These are phyloP conservation scores for Phataginus tetradactyla DNA, from an alignment of 2,797 vertebrate species.

Conservation along the genomic window DNA sequence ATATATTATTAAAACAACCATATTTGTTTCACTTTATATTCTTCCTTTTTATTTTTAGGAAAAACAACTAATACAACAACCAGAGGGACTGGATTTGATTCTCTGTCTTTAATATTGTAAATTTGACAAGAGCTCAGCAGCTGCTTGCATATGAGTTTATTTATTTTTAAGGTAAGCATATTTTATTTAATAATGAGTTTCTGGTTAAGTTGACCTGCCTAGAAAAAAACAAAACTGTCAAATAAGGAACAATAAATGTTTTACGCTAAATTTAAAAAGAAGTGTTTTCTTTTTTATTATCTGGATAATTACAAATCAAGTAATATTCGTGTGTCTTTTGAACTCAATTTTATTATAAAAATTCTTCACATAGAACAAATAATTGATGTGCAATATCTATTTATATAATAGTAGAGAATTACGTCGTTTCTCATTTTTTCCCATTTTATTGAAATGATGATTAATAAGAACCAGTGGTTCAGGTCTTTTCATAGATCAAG, in stretches of 20 bases:
- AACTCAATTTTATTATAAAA: not conserved
- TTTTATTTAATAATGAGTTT: not conserved
- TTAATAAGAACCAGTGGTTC: not conserved
- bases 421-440: not conserved
- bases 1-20: not conserved
- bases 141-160: not conserved
- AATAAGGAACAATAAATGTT: not conserved
- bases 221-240: not conserved
- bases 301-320: not conserved
- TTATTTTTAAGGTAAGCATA: not conserved
- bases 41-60: not conserved
- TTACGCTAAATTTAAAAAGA: not conserved
- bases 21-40: not conserved
- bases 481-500: not conserved
- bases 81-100: not conserved
- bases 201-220: not conserved
- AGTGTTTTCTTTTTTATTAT: not conserved
- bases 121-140: not conserved
- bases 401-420: not conserved
- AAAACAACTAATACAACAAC: not conserved
- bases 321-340: not conserved
- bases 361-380: not conserved
- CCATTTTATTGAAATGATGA: not conserved
- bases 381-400: not conserved
- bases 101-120: not conserved